Base-by-base conservation (phyloP, 2,797 vertebrate genomes). In the Gallinago nigripennis region DNA sequence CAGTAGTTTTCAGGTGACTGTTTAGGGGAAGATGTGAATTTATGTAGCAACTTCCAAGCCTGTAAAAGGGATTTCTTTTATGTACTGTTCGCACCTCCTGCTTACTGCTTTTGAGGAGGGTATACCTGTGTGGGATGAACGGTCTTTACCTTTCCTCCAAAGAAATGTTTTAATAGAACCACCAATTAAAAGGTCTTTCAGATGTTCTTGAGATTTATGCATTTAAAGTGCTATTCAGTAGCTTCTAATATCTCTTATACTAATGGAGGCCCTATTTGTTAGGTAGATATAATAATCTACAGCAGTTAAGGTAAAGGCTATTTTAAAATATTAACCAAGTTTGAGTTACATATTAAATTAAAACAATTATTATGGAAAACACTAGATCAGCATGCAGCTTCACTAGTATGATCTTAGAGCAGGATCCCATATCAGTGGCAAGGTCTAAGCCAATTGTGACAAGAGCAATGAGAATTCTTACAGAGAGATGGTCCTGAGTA, bases 1-100 rank as follows among this genome's bases (percentile, higher is more conserved):
- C 56, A 80, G 37, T 81, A 93, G 93, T 90, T 97, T 92, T 84
- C 90, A 91, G 80, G 65, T 94, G 93, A 81, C 93, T 93, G 50
- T 50, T 95, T 27, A 73, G 91, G 88, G 71, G 61, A n/a, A 35
- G 31, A 41, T 41, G 41, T 41, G 41, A 41, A 41, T 41, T 41
- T 41, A 41, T 17, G 41, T 41, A 41, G 41, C 41, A 41, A 41
- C 41, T 41, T 16, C 41, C 16, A 18, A 77, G 27, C 77, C 25
- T 50, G 5, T 65, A 27, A 70, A 86, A 73, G 18, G 28, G 31
- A 24, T 54, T 54, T 58, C 16, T 19, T 35, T 45, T 6, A 3
- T 16, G 12, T 46, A 19, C 41, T 76, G 20, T 57, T 78, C 1
- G 3, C 76, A 45, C 21, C 7, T 88, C 71, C 48, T 84, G 48